Percentiles rank a stretch among this genome's conserved stretches.
These are phyloP conservation scores for Pseudachorutes palmiensis DNA, from an alignment of 1,140 invertebrate species.

Conservation along the genomic window DNA sequence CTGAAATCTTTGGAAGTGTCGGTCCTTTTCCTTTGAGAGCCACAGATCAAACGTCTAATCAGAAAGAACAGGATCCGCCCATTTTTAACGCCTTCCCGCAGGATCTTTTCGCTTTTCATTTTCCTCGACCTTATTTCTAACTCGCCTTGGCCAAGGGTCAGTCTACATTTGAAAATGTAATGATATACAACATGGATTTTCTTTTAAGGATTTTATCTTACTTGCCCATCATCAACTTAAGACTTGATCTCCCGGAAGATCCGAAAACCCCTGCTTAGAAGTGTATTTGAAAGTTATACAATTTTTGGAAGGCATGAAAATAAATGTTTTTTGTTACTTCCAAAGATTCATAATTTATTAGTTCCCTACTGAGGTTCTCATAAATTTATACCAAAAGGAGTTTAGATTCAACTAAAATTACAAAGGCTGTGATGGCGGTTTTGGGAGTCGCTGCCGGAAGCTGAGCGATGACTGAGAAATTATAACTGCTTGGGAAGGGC, in stretches of 20 bases:
- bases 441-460: too few relatives aligned
- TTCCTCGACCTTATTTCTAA: too few relatives aligned
- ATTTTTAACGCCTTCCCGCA: conserved; percentile 3
- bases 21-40: conserved; percentile 4
- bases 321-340: too few relatives aligned
- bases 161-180: background rate
- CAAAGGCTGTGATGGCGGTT: too few relatives aligned
- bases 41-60: background rate
- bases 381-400: background rate
- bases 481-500: too few relatives aligned
- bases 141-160: background rate
- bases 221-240: background rate
- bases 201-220: background rate
- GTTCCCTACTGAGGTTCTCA: background rate
- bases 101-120: background rate
- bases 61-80: conserved; percentile 4
- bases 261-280: too few relatives aligned
- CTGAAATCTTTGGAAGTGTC: too few relatives aligned
- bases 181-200: background rate
- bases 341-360: conserved; percentile 9
- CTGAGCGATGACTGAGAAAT: too few relatives aligned
- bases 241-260: too few relatives aligned
- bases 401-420: background rate
- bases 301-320: background rate
- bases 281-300: too few relatives aligned